Conservation (phyloP, 2,113 vertebrate species). For the Tamias sibiricus region DNA sequence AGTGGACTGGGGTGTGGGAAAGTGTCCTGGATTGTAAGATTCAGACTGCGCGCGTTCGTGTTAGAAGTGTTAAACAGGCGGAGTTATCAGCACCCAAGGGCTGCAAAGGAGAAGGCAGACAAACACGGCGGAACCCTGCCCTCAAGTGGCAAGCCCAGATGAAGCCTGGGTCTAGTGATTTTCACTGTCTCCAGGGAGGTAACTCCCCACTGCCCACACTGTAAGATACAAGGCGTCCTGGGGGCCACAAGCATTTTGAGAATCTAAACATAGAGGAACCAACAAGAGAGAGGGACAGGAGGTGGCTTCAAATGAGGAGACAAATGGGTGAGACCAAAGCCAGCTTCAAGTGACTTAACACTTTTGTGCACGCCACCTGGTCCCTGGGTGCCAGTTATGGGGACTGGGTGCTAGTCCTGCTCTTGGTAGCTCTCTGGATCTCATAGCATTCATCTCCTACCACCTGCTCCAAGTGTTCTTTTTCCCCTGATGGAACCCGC, state of each 20-base stretch:
- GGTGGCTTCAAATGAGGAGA: no score
- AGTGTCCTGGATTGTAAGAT: not conserved
- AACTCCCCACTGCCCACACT: no score
- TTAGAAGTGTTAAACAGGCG: fast-evolving
- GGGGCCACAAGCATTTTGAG: not conserved
- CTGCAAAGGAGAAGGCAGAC: not conserved
- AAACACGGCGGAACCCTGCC: fast-evolving
- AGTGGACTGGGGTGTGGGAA: not conserved
- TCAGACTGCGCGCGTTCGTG: not conserved
- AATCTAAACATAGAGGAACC: not conserved
- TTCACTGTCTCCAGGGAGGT: not conserved
- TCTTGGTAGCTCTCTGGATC: not conserved
- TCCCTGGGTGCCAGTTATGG: not conserved
- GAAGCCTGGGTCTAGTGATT: not conserved
- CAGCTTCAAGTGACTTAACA: not conserved
- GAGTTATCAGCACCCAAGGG: not conserved
- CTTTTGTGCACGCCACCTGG: not conserved
- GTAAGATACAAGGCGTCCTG: not conserved
- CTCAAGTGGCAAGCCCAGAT: not conserved
- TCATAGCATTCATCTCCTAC: not conserved
- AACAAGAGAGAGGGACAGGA: not conserved
- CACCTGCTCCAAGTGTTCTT: no score
- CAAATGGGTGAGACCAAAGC: not conserved
- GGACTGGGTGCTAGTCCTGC: fast-evolving
- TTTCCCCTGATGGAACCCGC: not conserved